These are phyloP conservation scores for Apodemia hepburni DNA, from an alignment of 2,888 invertebrate species.

Conservation along the genomic window DNA sequence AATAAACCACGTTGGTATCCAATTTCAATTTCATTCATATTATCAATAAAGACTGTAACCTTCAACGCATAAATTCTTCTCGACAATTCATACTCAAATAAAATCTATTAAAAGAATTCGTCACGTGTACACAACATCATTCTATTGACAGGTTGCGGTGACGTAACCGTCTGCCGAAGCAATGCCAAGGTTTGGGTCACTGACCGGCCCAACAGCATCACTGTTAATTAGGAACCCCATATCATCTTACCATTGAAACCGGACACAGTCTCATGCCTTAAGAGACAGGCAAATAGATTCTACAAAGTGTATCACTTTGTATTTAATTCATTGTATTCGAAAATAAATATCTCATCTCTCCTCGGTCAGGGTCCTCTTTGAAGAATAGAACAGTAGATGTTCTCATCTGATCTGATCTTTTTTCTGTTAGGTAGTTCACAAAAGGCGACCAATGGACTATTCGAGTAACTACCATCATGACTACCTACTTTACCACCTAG, in stretches of 20 bases:
- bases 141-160: constrained; percentile 39
- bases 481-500: too few relatives aligned
- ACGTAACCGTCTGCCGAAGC: constrained; percentile 30
- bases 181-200: constrained; percentile 62
- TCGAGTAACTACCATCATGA: too few relatives aligned
- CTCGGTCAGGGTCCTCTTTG: too few relatives aligned
- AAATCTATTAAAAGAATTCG: constrained; percentile 26
- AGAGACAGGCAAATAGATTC: constrained; percentile 2
- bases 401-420: too few relatives aligned
- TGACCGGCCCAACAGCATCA: constrained; percentile 43
- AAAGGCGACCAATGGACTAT: too few relatives aligned
- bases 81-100: constrained; percentile 17
- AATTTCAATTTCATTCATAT: background rate
- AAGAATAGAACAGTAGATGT: too few relatives aligned
- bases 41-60: background rate
- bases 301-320: constrained; percentile 18
- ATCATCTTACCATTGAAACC: constrained; percentile 25
- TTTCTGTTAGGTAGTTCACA: too few relatives aligned
- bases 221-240: constrained; percentile 46
- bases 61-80: background rate
- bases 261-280: constrained; percentile 4
- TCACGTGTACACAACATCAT: constrained; percentile 31
- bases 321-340: background rate
- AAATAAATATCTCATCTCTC: too few relatives aligned
- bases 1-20: too few relatives aligned